These are phyloP conservation scores for Tenebrio molitor DNA, from an alignment of 1,140 invertebrate species.

Conservation along the genomic window DNA sequence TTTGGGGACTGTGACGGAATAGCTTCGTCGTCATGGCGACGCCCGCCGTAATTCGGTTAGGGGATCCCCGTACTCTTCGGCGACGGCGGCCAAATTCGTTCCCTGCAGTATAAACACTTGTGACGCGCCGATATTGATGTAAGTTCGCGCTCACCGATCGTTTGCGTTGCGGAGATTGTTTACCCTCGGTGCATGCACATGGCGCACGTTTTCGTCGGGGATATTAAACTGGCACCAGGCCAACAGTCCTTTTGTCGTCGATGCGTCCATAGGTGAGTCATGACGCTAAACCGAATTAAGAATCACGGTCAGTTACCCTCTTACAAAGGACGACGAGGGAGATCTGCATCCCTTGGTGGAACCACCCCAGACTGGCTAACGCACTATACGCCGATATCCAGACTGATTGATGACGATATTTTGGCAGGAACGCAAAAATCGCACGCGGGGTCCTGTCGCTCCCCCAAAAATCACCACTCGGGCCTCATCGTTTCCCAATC, in stretches of 20 bases:
- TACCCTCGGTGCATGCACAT: slow-evolving; percentile 34
- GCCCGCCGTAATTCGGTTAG: slow-evolving; percentile 36
- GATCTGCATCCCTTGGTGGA: background rate
- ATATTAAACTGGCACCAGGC: slow-evolving; percentile 40
- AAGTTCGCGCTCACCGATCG: slow-evolving; percentile 42
- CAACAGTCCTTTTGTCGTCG: slow-evolving; percentile 7
- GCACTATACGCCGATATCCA: background rate
- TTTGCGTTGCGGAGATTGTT: slow-evolving; percentile 40
- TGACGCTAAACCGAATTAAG: slow-evolving; percentile 36
- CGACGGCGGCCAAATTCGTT: slow-evolving; percentile 33
- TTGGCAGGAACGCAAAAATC: slow-evolving; percentile 13
- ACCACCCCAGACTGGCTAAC: slow-evolving; percentile 1
- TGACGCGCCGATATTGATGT: slow-evolving; percentile 45
- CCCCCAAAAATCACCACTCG: background rate
- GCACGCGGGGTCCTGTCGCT: background rate
- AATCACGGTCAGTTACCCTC: slow-evolving; percentile 40
- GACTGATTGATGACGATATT: slow-evolving; percentile 27
- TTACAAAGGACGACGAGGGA: background rate
- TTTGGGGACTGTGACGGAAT: slow-evolving; percentile 27
- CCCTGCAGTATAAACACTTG: slow-evolving; percentile 44
- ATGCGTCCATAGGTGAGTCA: slow-evolving; percentile 38
- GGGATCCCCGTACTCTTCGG: slow-evolving; percentile 31
- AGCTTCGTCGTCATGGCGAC: slow-evolving; percentile 23
- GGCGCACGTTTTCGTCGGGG: background rate
- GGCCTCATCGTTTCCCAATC: background rate